These are phyloP conservation scores for Agonopterix subpropinquella DNA, from an alignment of 2,888 invertebrate genomes.

Conservation along the genomic window DNA sequence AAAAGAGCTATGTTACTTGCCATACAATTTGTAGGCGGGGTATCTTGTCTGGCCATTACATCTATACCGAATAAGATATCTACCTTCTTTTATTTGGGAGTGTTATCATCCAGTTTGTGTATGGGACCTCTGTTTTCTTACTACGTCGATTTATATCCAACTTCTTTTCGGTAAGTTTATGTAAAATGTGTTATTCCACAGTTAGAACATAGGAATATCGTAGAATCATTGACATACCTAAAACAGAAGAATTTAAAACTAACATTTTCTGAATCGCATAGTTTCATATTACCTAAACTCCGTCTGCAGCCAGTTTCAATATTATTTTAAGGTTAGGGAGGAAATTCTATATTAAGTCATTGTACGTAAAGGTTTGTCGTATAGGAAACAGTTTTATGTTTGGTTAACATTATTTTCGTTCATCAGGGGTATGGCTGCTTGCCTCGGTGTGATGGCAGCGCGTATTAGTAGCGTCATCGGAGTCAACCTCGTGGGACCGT, in stretches of 20 bases:
- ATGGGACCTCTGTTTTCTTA: slow-evolving; percentile 36
- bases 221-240: too few species aligned
- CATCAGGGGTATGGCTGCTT: slow-evolving; percentile 39
- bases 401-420: neutral
- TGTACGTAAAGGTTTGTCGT: too few species aligned
- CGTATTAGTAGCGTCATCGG: slow-evolving; percentile 30
- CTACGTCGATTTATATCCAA: slow-evolving; percentile 41
- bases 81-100: slow-evolving; percentile 24
- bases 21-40: slow-evolving; percentile 7
- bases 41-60: slow-evolving; percentile 9
- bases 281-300: too few species aligned
- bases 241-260: too few species aligned
- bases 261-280: too few species aligned
- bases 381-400: too few species aligned
- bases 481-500: slow-evolving; percentile 31
- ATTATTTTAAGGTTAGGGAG: too few species aligned
- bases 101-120: slow-evolving; percentile 24
- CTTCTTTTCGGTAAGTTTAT: slow-evolving; percentile 33
- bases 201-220: too few species aligned
- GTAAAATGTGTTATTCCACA: too few species aligned
- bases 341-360: too few species aligned
- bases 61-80: slow-evolving; percentile 21
- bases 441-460: slow-evolving; percentile 38
- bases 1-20: slow-evolving; percentile 12
- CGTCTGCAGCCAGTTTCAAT: too few species aligned